phyloP scores from a whole-genome alignment of 2,888 invertebrate genomes.

The Chloroclysta siterata region DNA sequence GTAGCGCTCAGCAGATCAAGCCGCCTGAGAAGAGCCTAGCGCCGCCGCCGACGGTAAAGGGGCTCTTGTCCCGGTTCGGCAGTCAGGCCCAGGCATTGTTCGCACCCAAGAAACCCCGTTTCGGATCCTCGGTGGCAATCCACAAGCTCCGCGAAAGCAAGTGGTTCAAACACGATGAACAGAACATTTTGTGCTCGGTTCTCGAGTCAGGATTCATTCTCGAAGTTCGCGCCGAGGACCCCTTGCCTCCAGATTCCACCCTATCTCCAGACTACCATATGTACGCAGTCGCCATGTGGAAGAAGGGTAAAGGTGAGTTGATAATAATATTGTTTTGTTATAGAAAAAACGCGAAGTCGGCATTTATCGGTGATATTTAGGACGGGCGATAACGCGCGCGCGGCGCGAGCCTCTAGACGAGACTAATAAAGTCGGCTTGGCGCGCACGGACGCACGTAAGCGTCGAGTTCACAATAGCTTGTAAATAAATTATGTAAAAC shows the following conservation, averaged over 20 bases:
- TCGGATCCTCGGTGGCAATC: constrained; percentile 88
- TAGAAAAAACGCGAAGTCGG: constrained; percentile 9
- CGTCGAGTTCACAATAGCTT: constrained; percentile 62
- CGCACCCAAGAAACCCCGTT: constrained; percentile 81
- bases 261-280: constrained; percentile 83
- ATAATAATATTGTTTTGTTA: constrained; percentile 39
- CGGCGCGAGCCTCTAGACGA: constrained; percentile 51
- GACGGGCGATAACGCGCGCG: constrained; percentile 57
- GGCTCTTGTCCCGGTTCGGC: constrained; percentile 82
- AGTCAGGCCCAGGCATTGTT: constrained; percentile 83
- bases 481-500: constrained; percentile 67
- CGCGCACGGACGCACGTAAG: constrained; percentile 59
- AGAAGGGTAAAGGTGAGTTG: constrained; percentile 88
- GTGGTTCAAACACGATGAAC: constrained; percentile 90
- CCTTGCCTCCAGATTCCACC: constrained; percentile 73
- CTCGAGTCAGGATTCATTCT: constrained; percentile 90
- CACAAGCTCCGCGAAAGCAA: constrained; percentile 90
- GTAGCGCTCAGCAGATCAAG: constrained; percentile 83
- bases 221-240: constrained; percentile 85
- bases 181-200: constrained; percentile 89
- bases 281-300: constrained; percentile 89
- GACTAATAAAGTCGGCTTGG: constrained; percentile 67
- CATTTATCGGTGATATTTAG: constrained; percentile 25
- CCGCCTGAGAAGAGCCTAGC: constrained; percentile 82
- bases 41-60: constrained; percentile 80